phyloP scores from a whole-genome alignment of 2,113 vertebrate genomes.

The Psettodes erumei region DNA sequence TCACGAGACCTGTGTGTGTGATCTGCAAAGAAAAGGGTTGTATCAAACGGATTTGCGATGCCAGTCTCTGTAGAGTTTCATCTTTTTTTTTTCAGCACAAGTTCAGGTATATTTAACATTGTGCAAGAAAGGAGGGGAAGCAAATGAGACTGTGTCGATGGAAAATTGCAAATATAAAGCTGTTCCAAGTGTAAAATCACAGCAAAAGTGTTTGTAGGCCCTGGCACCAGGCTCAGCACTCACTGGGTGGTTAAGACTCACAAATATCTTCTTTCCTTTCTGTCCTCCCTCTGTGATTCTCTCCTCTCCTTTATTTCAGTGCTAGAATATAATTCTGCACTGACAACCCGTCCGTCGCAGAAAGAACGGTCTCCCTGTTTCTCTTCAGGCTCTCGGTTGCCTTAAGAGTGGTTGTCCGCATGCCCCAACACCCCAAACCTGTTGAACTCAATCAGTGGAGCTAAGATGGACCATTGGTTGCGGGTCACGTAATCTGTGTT shows the following conservation, averaged over 20 bases:
- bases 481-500: slow-evolving; percentile 75
- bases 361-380: background rate
- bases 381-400: slow-evolving; percentile 1
- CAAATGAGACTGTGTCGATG: slow-evolving; percentile 48
- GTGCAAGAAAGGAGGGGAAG: slow-evolving; percentile 59
- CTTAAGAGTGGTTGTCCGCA: slow-evolving; percentile 26
- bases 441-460: slow-evolving; percentile 68
- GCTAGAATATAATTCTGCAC: slow-evolving; percentile 18
- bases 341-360: background rate
- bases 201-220: slow-evolving; percentile 35
- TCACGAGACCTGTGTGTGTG: slow-evolving; percentile 60
- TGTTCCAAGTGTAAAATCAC: slow-evolving; percentile 33
- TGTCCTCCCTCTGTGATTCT: background rate
- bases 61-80: slow-evolving; percentile 64
- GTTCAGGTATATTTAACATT: slow-evolving; percentile 69
- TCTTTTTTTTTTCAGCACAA: slow-evolving; percentile 40
- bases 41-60: slow-evolving; percentile 59
- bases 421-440: slow-evolving; percentile 48
- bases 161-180: slow-evolving; percentile 16
- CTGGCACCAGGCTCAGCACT: slow-evolving; percentile 18
- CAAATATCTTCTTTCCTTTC: slow-evolving; percentile 1
- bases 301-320: background rate
- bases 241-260: background rate
- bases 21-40: slow-evolving; percentile 59
- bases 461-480: slow-evolving; percentile 68